Conservation (phyloP, 2,888 invertebrate species). For the Napeogenes sylphis region DNA sequence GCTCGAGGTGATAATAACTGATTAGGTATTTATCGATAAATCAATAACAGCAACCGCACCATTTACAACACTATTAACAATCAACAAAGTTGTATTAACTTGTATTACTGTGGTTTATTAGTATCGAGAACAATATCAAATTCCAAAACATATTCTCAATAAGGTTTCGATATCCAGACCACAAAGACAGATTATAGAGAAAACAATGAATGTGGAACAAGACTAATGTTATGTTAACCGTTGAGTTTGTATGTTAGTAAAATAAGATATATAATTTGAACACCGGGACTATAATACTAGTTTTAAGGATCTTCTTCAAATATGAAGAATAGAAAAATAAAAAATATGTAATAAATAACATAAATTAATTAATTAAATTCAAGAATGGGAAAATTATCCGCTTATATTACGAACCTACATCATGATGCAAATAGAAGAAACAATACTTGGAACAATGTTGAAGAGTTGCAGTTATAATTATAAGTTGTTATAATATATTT, state of each 20-base stretch:
- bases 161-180: constrained; percentile 4
- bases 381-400: no score
- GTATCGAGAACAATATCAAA: constrained; percentile 22
- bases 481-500: no score
- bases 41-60: constrained; percentile 24
- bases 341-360: no score
- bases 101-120: constrained; percentile 27
- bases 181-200: constrained; percentile 19
- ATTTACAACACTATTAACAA: constrained; percentile 30
- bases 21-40: constrained; percentile 25
- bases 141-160: constrained; percentile 20
- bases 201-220: background rate
- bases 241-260: background rate
- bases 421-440: no score
- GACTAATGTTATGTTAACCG: background rate
- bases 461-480: no score
- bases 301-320: no score
- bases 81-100: constrained; percentile 28
- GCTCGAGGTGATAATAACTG: background rate
- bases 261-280: no score
- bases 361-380: no score
- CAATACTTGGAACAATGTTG: no score
- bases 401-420: no score
- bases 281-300: no score
- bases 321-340: no score